Base-by-base conservation (phyloP, 2,113 vertebrate species). In the Elanoides forficatus region DNA sequence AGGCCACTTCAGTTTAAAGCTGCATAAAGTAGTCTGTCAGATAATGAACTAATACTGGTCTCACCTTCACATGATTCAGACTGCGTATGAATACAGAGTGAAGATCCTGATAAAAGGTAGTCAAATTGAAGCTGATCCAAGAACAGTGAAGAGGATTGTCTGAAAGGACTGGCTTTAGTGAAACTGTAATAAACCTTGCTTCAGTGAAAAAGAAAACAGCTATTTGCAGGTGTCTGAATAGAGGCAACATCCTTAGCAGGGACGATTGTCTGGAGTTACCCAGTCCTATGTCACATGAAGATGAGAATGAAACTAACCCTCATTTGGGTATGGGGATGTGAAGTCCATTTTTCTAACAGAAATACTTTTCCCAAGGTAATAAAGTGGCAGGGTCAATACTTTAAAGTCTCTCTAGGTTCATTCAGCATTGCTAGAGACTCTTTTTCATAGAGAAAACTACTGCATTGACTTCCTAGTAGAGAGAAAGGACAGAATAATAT, bases 391-490 rank as follows among this genome's bases (percentile, higher is more conserved):
- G n/a, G 13, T 62, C 27, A 56, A 10, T 38, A 52, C 42, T 78
- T 50, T 5, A 47, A 36, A 45, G 7, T 34, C 13, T 75, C 50
- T 66, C 27, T 30, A 11, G 21, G 27, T 50, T 80, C 0, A 0
- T 70, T 25, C 14, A 22, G 34, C 22, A 1, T 70, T 60, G 22
- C 29, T 72, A 9, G 34, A 68, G 60, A 68, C 10, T 10, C 16
- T 63, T 40, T 16, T 11, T 48, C 4, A 0, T 45, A 68, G 42
- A 74, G 42, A 45, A 59, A 62, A 59, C 0, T 0, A 4, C 26
- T 47, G 20, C 13, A 1, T 29, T 81, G 42, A 7, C 43, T 52
- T 76, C 65, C 58, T 76, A 38, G 34, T 48, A 27, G 26, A 58
- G 60, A 47, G 70, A 12, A 67, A 52, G 45, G 42, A 15, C 36